Conservation (phyloP, 1,140 invertebrate species). For the Mercenaria mercenaria region DNA sequence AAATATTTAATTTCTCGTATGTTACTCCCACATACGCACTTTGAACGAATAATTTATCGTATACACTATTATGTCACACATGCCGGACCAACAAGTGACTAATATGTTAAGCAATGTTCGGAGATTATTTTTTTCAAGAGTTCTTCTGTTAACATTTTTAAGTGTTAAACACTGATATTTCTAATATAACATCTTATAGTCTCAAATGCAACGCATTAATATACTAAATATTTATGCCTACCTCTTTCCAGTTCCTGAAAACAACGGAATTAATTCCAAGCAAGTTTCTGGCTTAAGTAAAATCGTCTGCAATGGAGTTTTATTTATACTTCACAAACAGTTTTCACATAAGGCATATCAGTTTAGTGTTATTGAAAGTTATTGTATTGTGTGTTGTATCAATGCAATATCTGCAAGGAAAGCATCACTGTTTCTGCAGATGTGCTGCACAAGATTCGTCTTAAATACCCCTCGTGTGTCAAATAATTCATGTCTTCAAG, state of each 20-base stretch:
- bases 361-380: neutral
- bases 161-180: too few species aligned
- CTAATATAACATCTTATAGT: too few species aligned
- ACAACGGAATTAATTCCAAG: neutral
- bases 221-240: too few species aligned
- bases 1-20: neutral
- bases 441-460: neutral
- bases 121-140: too few species aligned
- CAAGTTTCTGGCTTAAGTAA: neutral
- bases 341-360: neutral
- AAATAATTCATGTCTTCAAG: constrained; percentile 27
- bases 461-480: constrained; percentile 20
- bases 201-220: too few species aligned
- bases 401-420: neutral
- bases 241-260: too few species aligned
- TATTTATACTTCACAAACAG: neutral
- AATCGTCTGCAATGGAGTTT: neutral
- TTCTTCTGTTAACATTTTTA: too few species aligned
- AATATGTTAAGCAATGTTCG: too few species aligned
- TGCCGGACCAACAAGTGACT: too few species aligned
- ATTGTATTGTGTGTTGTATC: neutral
- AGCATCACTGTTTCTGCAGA: neutral
- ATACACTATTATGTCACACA: too few species aligned
- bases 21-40: neutral
- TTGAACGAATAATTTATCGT: too few species aligned